Base-by-base conservation (phyloP, 2,888 invertebrate genomes). In the Phyllotreta striolata region DNA sequence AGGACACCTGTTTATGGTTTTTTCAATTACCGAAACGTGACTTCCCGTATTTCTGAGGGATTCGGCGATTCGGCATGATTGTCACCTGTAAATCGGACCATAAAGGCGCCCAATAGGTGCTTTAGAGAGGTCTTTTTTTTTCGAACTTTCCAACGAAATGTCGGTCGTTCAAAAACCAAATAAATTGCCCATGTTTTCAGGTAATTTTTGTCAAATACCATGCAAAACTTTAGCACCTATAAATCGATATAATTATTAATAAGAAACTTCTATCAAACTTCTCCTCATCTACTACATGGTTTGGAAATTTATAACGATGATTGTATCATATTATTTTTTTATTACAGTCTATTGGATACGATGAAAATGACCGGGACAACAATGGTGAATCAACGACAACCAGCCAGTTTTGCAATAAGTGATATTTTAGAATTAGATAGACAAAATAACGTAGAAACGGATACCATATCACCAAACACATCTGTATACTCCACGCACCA, bases 401-500 rank as follows among this genome's bases (percentile, higher is more conserved):
- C 92, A 0, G 90, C 90, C 46, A 92, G 95, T 66, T 96, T 96
- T 82, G 93, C 94, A 77, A 96, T 96, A 76, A 93, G 95, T 74
- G 96, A 96, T 81, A 96, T 96, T 77, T 85, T 96, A 76, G 95
- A 96, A 74, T 85, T 96, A 74, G 95, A 95, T 76, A 92, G 92
- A 72, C 74, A 78, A 60, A 71, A 72, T 85, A 85, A 68, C 58
- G 68, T 70, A 46, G 73, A 74, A 56, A 75, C 84, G 70, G 85
- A 84, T 72, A 76, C 80, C 12, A 68, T 70, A 1, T 73, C 83
- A 7, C 73, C 81, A 5, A 76, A 81, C 14, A 81, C 72, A 10
- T 66, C 77, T 4, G 66, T 76, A 37, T 77, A 75, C 61, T 67
- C 76, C 43, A 65, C 72, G 7, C 74, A 69, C 34, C 74, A 69